Conservation (phyloP, 2,797 vertebrate genomes). For the Chrosomus eos region DNA sequence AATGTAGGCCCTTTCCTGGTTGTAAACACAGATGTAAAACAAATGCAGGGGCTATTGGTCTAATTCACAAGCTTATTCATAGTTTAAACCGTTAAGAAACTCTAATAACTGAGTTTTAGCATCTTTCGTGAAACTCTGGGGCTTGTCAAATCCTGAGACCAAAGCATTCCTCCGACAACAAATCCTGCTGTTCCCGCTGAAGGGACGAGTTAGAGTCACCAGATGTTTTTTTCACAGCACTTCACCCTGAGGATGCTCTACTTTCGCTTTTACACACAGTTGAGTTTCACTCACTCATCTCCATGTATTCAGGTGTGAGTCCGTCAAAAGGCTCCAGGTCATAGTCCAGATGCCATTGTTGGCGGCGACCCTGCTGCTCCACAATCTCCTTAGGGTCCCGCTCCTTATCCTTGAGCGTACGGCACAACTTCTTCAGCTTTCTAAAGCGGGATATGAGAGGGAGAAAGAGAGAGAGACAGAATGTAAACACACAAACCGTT, state of each 20-base stretch:
- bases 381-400: constrained; percentile 73
- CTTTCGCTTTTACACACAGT: background rate
- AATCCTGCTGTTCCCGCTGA: background rate
- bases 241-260: background rate
- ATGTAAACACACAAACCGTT: constrained; percentile 16
- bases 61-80: constrained; percentile 19
- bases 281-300: constrained; percentile 89
- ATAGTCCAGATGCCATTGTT: constrained; percentile 94
- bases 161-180: background rate
- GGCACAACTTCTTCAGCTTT: constrained; percentile 82
- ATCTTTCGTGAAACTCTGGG: background rate
- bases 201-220: constrained; percentile 2
- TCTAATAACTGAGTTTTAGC: background rate
- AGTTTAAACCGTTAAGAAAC: background rate
- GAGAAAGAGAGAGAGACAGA: constrained; percentile 1
- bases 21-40: constrained; percentile 46
- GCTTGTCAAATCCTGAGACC: background rate
- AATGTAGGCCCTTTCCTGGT: background rate
- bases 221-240: background rate
- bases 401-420: constrained; percentile 88
- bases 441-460: constrained; percentile 57
- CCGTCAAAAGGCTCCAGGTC: constrained; percentile 91
- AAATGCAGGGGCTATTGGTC: constrained; percentile 12
- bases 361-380: constrained; percentile 77
- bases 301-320: constrained; percentile 98